Base-by-base conservation (phyloP, 2,888 invertebrate species). In the Malthinus flaveolus region DNA sequence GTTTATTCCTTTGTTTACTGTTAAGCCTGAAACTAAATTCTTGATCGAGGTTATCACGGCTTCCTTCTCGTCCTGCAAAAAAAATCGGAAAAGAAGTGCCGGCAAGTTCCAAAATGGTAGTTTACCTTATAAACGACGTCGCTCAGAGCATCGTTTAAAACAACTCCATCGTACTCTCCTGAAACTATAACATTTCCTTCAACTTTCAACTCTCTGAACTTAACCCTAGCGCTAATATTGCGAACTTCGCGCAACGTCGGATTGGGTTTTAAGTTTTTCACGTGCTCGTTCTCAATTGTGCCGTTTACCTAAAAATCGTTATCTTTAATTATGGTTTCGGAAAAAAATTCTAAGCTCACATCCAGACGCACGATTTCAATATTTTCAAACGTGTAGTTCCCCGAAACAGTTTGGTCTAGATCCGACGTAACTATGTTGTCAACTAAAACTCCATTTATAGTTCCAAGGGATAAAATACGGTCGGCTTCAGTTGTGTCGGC, bases 221-320 rank as follows among this genome's bases (percentile, higher is more conserved):
- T 74, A 3, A 81, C 79, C 34, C 78, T 76, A 1, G 82, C 75
- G 3, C 71, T 71, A 1, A 84, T 71, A 1, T 66, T 56, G 0
- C 73, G 73, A 0, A 78, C 72, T 34, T 83, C 79, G n/a, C 73
- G 61, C 1, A 86, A 62, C 0, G 79, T 79, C 35, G 81, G 81
- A 71, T 83, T 83, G 7, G 77, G 65, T 1, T 80, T 66, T 36
- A 80, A 77, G 7, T 79, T 74, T n/a, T 76, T 73, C 0, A 78
- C 59, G 52, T 77, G 70, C 46, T 75, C 71, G 1, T 83, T 83
- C 7, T 75, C 75, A 4, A 83, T 73, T 8, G 77, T 76, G 1
- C 83, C 84, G 60, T 80, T 75, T 0, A 84, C 74, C 83, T 85
- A 62, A 42, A 75, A 72, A 56, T n/a, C n/a, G n/a, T n/a, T n/a